These are phyloP conservation scores for Lepilemur ruficaudatus DNA, from an alignment of 2,797 vertebrate species.

Conservation along the genomic window DNA sequence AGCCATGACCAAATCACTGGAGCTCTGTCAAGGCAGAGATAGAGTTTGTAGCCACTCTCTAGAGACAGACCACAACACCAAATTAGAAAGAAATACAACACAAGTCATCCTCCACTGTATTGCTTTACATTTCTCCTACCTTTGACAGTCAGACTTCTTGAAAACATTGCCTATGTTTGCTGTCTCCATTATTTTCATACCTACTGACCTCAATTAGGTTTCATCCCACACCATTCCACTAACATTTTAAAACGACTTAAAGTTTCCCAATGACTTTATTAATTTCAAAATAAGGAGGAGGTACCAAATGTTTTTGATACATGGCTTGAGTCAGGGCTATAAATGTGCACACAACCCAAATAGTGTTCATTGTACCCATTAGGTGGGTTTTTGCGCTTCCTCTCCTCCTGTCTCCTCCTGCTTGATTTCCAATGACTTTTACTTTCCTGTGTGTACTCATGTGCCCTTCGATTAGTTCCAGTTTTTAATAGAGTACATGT, in stretches of 20 bases:
- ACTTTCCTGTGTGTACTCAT: too few relatives aligned
- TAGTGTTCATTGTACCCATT: too few relatives aligned
- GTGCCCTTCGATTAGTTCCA: too few relatives aligned
- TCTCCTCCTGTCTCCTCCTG: too few relatives aligned
- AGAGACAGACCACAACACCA: not conserved
- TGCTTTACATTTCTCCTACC: not conserved
- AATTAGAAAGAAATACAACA: not conserved
- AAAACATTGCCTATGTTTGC: not conserved
- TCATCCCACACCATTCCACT: not conserved
- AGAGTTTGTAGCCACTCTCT: not conserved
- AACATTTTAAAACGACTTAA: not conserved
- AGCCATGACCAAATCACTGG: not conserved
- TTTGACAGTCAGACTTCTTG: not conserved
- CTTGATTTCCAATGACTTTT: too few relatives aligned
- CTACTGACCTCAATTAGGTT: not conserved
- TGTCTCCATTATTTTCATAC: not conserved
- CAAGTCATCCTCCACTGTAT: not conserved
- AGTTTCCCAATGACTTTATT: not conserved
- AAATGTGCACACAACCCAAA: too few relatives aligned
- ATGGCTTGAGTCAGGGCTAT: too few relatives aligned
- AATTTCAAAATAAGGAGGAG: too few relatives aligned
- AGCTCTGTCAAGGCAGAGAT: not conserved
- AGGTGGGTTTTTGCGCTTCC: too few relatives aligned
- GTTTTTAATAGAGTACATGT: too few relatives aligned
- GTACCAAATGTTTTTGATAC: too few relatives aligned